Percentiles rank a stretch among this genome's conserved stretches.
Conservation (phyloP, 2,888 invertebrate genomes). For the Scrobipalpa costella region DNA sequence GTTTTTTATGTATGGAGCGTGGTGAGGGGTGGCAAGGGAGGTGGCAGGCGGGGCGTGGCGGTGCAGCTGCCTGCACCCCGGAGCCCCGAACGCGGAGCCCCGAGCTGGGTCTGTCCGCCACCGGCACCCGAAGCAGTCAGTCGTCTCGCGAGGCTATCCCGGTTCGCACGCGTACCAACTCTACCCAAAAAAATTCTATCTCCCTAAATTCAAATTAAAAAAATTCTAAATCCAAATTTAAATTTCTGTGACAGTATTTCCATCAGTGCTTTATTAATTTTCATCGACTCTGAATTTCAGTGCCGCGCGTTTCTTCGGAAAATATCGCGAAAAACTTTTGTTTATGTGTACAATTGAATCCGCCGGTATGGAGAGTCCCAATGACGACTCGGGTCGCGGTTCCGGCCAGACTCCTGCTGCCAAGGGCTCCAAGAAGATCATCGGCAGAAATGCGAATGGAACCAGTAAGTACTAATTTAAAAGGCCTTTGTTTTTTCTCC, state of each 20-base stretch:
- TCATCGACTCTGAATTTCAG: too few relatives aligned
- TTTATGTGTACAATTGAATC: conserved; percentile 77
- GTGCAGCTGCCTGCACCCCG: conserved; percentile 16
- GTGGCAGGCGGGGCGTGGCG: conserved; percentile 22
- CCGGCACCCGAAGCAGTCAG: background rate
- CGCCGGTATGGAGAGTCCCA: conserved; percentile 74
- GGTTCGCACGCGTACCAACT: background rate
- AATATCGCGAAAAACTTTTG: conserved; percentile 4
- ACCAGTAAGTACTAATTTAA: conserved; percentile 79
- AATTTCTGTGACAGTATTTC: too few relatives aligned
- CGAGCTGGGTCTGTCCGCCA: conserved; percentile 2
- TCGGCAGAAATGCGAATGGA: conserved; percentile 84
- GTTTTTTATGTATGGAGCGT: conserved; percentile 21
- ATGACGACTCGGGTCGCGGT: conserved; percentile 74
- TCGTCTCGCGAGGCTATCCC: background rate
- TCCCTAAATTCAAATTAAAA: too few relatives aligned
- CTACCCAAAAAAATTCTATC: background rate
- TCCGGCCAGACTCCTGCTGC: conserved; percentile 65
- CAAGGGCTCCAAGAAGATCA: conserved; percentile 82
- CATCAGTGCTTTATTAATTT: background rate
- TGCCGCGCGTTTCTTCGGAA: background rate
- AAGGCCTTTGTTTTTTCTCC: conserved; percentile 40
- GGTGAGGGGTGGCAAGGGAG: conserved; percentile 1
- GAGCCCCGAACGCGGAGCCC: background rate
- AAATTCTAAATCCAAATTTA: too few relatives aligned